Percentiles rank a stretch among this genome's conserved stretches.
These are phyloP conservation scores for Pachycephus smyrnensis DNA, from an alignment of 2,888 invertebrate genomes.

Conservation along the genomic window DNA sequence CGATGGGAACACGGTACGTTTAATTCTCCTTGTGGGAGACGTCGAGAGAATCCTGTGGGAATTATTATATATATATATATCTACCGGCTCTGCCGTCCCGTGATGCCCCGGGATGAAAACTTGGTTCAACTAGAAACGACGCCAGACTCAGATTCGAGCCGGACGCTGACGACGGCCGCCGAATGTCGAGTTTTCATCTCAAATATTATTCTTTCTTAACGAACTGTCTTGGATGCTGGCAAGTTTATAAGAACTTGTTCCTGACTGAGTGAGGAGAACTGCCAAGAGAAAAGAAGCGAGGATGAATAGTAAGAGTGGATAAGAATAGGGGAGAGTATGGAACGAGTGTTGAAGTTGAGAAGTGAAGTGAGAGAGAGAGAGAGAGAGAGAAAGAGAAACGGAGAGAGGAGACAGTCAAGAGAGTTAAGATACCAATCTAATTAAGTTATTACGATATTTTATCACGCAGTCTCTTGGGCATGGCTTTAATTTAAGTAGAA, in stretches of 20 bases:
- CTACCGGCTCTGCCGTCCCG: neutral
- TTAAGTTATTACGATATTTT: slow-evolving; percentile 28
- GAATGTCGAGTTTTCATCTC: slow-evolving; percentile 14
- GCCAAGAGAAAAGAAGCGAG: no score
- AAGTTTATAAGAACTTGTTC: slow-evolving; percentile 20
- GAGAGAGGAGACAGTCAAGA: no score
- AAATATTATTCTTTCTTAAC: slow-evolving; percentile 48
- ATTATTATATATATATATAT: no score
- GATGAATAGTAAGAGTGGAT: no score
- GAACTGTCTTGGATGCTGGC: slow-evolving; percentile 33
- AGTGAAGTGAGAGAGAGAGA: slow-evolving; percentile 12
- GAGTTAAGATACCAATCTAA: slow-evolving; percentile 27
- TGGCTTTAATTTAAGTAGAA: neutral
- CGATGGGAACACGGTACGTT: no score
- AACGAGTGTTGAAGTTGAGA: neutral
- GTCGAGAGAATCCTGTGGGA: no score
- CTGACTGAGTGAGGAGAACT: neutral
- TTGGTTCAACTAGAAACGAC: no score
- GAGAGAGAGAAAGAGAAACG: no score
- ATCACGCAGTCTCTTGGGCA: neutral
- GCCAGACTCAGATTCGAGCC: no score
- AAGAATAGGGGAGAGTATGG: neutral
- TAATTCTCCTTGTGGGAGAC: no score
- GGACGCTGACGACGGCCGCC: no score
- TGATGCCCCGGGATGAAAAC: neutral